Conservation (phyloP, 2,888 invertebrate genomes). For the Himalopsyche kuldschensis region DNA sequence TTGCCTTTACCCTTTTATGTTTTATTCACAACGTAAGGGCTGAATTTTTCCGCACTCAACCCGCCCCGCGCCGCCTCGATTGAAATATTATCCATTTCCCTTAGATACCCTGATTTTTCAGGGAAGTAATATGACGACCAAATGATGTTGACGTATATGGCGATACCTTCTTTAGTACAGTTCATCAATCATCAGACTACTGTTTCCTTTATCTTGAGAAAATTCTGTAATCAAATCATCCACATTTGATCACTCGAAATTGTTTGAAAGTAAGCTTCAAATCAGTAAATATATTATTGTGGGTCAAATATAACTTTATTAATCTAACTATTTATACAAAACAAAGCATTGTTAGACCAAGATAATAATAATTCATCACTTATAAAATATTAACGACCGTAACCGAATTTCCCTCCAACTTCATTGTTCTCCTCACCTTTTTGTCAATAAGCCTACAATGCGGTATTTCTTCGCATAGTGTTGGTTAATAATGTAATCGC, state of each 20-base stretch:
- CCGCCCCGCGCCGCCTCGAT: neutral
- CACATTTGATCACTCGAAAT: too few species aligned
- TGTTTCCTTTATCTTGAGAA: neutral
- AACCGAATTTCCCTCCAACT: neutral
- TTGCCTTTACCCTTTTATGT: neutral
- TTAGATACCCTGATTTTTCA: neutral
- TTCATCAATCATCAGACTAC: neutral
- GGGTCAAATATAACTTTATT: too few species aligned
- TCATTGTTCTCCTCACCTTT: neutral
- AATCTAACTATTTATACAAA: too few species aligned
- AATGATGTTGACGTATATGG: neutral
- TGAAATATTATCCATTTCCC: conserved; percentile 1
- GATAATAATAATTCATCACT: neutral
- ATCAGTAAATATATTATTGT: too few species aligned
- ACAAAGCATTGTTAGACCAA: neutral
- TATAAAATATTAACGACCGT: neutral
- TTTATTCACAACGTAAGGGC: neutral
- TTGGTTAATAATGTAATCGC: neutral
- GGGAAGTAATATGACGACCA: neutral
- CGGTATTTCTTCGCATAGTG: neutral
- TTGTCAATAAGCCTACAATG: neutral
- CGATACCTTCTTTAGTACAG: neutral
- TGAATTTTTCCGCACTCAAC: neutral
- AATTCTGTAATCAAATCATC: neutral
- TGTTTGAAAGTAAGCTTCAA: too few species aligned